These are phyloP conservation scores for Actenoides hombroni DNA, from an alignment of 2,113 vertebrate genomes.

Conservation along the genomic window DNA sequence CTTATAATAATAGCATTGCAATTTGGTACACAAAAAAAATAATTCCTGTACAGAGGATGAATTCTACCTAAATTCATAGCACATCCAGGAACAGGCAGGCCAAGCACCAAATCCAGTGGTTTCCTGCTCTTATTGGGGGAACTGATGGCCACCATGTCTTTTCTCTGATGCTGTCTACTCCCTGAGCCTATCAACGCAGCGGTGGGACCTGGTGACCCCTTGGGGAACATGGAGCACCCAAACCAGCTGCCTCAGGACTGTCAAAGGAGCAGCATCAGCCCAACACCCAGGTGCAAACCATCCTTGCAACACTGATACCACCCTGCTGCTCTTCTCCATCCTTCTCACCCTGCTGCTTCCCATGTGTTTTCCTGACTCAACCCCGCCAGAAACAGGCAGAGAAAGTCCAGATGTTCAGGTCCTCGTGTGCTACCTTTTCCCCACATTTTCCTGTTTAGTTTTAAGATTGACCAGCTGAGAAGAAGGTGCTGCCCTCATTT, in stretches of 20 bases:
- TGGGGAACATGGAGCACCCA: not conserved
- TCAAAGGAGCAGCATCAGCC: not conserved
- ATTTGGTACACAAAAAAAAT: not conserved
- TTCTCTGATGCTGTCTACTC: not conserved
- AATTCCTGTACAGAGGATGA: not conserved
- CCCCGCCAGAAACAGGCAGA: not conserved
- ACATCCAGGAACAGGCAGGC: not conserved
- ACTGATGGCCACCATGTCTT: not conserved
- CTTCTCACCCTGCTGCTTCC: not conserved
- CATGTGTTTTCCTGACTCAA: not conserved
- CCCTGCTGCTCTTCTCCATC: not conserved
- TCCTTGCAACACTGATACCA: not conserved
- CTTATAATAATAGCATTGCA: rapidly evolving
- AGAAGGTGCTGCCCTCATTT: not conserved
- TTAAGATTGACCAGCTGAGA: not conserved
- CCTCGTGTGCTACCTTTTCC: not conserved
- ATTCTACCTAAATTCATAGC: not conserved
- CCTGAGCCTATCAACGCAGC: not conserved
- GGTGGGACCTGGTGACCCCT: not conserved
- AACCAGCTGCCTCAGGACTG: not conserved
- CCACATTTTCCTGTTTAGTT: not conserved
- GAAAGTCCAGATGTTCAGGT: not conserved
- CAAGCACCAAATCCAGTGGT: not conserved
- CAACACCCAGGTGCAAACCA: not conserved
- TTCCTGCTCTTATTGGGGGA: not conserved